A percentile compares a stretch with the other conserved stretches of the same genome.
Conservation (phyloP, 37 sponge, comb jelly and placozoan species). For the Aplysina aerophoba region DNA sequence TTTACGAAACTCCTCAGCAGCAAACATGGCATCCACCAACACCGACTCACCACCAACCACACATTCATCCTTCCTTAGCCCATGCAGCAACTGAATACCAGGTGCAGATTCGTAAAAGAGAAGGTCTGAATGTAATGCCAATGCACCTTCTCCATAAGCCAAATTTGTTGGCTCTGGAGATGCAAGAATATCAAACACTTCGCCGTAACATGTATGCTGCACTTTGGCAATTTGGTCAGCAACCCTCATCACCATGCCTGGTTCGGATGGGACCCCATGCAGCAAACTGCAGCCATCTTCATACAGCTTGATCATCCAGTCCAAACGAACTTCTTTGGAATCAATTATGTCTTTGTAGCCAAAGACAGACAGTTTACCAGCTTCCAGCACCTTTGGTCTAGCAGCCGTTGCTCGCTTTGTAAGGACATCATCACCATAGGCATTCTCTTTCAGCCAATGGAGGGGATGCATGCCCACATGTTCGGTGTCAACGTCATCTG, state of each 20-base stretch:
- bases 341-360: background rate
- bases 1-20: conserved; percentile 57
- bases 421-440: conserved; percentile 8
- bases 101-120: conserved; percentile 78
- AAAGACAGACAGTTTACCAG: conserved; percentile 6
- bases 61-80: conserved; percentile 68
- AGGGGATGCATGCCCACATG: background rate
- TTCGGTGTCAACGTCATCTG: conserved; percentile 8
- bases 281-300: background rate
- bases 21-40: conserved; percentile 55
- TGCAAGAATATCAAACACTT: conserved; percentile 54
- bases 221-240: no score
- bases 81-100: conserved; percentile 71
- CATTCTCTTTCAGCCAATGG: conserved; percentile 13
- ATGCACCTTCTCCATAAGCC: conserved; percentile 39
- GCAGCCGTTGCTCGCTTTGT: background rate
- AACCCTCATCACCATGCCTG: no score
- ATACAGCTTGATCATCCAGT: conserved; percentile 4
- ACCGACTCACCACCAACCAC: conserved; percentile 64
- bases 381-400: background rate
- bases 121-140: conserved; percentile 61
- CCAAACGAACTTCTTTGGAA: background rate
- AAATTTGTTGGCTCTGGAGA: conserved; percentile 46
- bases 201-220: background rate
- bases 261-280: background rate